Evolutionary conservation across 2,797 vertebrate species (phyloP), one percentile per base, ranked within the genome.

Genomic region (Pterois miles): DNA sequence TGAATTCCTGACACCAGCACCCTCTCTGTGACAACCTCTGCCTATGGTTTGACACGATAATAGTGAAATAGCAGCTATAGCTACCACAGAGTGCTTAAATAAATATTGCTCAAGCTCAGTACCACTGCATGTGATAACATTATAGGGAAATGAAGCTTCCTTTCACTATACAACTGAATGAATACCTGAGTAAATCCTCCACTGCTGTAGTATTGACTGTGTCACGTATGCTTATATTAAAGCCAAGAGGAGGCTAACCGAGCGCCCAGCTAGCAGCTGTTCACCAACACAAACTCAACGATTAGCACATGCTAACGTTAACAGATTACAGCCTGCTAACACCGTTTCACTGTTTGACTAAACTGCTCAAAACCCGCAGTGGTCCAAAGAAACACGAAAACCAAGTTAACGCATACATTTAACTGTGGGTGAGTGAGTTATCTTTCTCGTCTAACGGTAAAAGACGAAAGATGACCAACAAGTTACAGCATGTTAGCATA

Each of bases 401-500:
- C 2, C 6, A 4, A 2, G 0, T 57, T 1, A n/a, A 20, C 2
- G 5, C 25, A 33, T 13, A 22, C 3, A 38, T 14, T 10, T 1
- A 50, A 48, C 43, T 2, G 11, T 5, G 16, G 1, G 9, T 11
- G 43, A 23, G 23, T 52, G 22, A 22, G 33, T 9, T 2, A 1
- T 53, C 12, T 60, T 4, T 64, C 27, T 52, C 18, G 33, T 33
- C 40, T 70, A 71, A 65, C 23, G 34, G 38, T 40, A 52, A 29
- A 76, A 58, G 69, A 70, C 66, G 31, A n/a, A 11, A 46, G 6
- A 53, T 5, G 22, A 78, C 40, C 74, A 25, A 64, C 71, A 69
- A 36, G 59, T 82, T 62, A 29, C 20, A 64, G 10, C 27, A 3
- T 18, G 67, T 63, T 82, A 86, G 65, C 82, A n/a, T 58, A 1